These are phyloP conservation scores for Trichoplusia ni DNA, from an alignment of 1,140 invertebrate genomes.

Conservation along the genomic window DNA sequence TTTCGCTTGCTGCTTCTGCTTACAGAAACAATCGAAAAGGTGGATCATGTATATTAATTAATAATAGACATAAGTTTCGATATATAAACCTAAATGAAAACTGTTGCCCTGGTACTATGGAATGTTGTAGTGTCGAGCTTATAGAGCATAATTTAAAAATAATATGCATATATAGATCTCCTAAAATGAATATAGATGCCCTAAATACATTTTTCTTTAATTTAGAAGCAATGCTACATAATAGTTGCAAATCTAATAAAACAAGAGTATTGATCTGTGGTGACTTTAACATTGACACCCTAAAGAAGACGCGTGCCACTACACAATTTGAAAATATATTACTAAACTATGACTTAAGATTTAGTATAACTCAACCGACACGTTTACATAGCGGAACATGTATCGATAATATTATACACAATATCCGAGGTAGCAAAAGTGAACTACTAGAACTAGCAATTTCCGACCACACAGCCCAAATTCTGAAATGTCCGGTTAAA, in stretches of 20 bases:
- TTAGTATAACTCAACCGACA: slow-evolving; percentile 15
- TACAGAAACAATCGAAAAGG: background rate
- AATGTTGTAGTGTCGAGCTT: background rate
- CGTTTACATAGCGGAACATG: slow-evolving; percentile 14
- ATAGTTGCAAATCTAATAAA: background rate
- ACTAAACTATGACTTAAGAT: slow-evolving; percentile 10
- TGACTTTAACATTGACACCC: background rate
- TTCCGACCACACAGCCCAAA: background rate
- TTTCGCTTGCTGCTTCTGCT: background rate
- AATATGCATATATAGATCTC: background rate
- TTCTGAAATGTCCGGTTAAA: background rate
- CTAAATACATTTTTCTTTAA: background rate
- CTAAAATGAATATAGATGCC: background rate
- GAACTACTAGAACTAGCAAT: background rate
- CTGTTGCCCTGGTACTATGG: background rate
- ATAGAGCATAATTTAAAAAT: background rate
- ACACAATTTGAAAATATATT: background rate
- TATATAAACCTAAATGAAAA: background rate
- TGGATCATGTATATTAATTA: background rate
- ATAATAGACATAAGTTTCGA: background rate
- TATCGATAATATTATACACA: slow-evolving; percentile 29
- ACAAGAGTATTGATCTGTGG: background rate
- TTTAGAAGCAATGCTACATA: background rate
- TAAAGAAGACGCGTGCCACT: background rate
- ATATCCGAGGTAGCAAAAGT: background rate